Evolutionary conservation across 2,888 invertebrate genomes (phyloP).

Genomic region (Ditula angustiorana): DNA sequence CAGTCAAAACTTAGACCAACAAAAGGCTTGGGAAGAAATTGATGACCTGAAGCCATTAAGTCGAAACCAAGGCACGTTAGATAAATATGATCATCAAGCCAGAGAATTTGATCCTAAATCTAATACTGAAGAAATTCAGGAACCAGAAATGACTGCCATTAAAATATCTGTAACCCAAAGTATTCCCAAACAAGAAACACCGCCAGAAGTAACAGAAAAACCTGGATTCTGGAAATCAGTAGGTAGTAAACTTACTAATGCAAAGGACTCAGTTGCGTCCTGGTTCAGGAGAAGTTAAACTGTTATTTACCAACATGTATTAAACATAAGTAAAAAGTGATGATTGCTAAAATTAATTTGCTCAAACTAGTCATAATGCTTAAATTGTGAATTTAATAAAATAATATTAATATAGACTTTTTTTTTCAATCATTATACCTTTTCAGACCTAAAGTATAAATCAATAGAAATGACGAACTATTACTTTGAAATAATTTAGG

Average conservation of each 20-base stretch:
- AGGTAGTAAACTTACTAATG: constrained; percentile 79
- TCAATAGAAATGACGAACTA: too few relatives aligned
- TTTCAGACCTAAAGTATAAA: too few relatives aligned
- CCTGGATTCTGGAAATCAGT: constrained; percentile 85
- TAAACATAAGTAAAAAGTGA: constrained; percentile 11
- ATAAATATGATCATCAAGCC: constrained; percentile 39
- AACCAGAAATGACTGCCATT: constrained; percentile 20
- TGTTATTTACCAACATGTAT: constrained; percentile 31
- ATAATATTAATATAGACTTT: not conserved
- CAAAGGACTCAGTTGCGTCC: constrained; percentile 82
- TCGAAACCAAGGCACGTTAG: constrained; percentile 39
- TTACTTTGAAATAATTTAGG: too few relatives aligned
- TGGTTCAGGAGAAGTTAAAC: constrained; percentile 72
- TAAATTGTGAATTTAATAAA: constrained; percentile 24
- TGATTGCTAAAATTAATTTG: constrained; percentile 6
- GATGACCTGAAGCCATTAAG: constrained; percentile 4
- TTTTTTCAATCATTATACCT: not conserved
- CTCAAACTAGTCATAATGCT: constrained; percentile 39
- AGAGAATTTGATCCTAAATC: constrained; percentile 17
- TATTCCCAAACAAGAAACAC: constrained; percentile 42
- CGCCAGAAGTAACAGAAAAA: constrained; percentile 62
- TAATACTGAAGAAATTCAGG: constrained; percentile 24
- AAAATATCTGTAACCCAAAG: constrained; percentile 27
- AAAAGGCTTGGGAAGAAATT: constrained; percentile 11
- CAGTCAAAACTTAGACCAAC: constrained; percentile 34